Conservation (phyloP, 2,888 invertebrate species). For the Coecobrya sp. region DNA sequence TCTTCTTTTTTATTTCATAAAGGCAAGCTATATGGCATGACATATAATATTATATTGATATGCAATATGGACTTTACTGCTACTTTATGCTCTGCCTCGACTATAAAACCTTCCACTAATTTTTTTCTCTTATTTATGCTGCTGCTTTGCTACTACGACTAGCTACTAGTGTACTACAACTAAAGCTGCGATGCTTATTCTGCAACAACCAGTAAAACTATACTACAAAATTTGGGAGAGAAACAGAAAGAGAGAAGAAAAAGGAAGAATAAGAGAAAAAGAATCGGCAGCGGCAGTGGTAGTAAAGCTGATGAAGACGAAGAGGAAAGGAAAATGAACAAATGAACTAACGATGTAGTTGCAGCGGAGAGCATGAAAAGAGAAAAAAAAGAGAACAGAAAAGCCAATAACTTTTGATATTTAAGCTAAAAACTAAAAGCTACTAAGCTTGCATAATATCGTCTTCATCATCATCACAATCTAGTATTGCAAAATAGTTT, state of each 20-base stretch:
- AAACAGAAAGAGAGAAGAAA: background rate
- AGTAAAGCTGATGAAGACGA: slow-evolving; percentile 42
- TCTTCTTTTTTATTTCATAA: slow-evolving; percentile 49
- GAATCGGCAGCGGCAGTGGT: background rate
- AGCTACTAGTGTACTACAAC: background rate
- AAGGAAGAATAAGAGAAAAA: slow-evolving; percentile 16
- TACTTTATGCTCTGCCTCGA: background rate
- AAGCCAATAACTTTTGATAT: slow-evolving; percentile 79
- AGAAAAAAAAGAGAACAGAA: slow-evolving; percentile 23
- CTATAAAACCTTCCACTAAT: slow-evolving; percentile 60
- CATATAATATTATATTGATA: slow-evolving; percentile 57
- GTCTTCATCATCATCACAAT: slow-evolving; percentile 32
- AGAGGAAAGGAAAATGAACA: slow-evolving; percentile 35
- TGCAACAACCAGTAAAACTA: slow-evolving; percentile 22
- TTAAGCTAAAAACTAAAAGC: slow-evolving; percentile 63
- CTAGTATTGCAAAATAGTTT: slow-evolving; percentile 55
- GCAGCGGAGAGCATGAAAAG: slow-evolving; percentile 2
- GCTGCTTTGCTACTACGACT: background rate
- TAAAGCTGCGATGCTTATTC: background rate
- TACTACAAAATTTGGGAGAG: slow-evolving; percentile 34
- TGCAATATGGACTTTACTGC: slow-evolving; percentile 24
- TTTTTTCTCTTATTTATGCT: slow-evolving; percentile 54
- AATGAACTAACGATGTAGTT: slow-evolving; percentile 11
- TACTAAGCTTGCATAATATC: slow-evolving; percentile 63
- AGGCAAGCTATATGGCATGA: slow-evolving; percentile 44